Base-by-base conservation (phyloP, 2,113 vertebrate genomes). In the Entomyzon cyanotis region DNA sequence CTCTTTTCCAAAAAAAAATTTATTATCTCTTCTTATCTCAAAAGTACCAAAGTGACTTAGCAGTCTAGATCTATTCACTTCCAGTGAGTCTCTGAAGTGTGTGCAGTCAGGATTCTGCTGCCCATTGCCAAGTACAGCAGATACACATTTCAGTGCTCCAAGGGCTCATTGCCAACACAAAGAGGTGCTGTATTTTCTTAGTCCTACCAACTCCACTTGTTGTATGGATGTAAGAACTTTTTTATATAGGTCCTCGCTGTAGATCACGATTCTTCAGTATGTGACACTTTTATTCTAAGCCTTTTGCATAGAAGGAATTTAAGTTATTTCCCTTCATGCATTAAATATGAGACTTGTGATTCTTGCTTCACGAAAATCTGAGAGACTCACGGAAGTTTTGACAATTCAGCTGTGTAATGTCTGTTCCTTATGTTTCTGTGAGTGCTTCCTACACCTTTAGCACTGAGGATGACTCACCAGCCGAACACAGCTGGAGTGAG, bases 401-500 rank as follows among this genome's bases (percentile, higher is more conserved):
- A 70, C 60, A 90, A 74, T 84, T 94, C 83, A 63, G 52, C 92
- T 80, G 47, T 86, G 85, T 62, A 76, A 85, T 41, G 70, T 76
- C 95, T 95, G 49, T 42, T 93, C 86, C 69, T 89, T 91, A 31
- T 92, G 75, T 74, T 93, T 75, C 63, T 90, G 15, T 63, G 88
- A 50, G 73, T 73, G 55, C 42, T 89, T 77, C 85, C 88, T 81
- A 83, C 68, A 92, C 83, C 71, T 93, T 94, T 55, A 81, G 55
- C 63, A 21, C 59, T 31, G 86, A 74, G 55, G 68, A 74, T 93
- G 94, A 95, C 25, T 95, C 86, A 97, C 59, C 23, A 11, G 7
- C 4, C 0, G 56, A 93, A 77, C 60, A 80, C 90, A 90, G 76
- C 55, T 42, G 42, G 59, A 67, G 86, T 86, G 71, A 90, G 90